These are phyloP conservation scores for Agonopterix arenella DNA, from an alignment of 2,888 invertebrate species.

Conservation along the genomic window DNA sequence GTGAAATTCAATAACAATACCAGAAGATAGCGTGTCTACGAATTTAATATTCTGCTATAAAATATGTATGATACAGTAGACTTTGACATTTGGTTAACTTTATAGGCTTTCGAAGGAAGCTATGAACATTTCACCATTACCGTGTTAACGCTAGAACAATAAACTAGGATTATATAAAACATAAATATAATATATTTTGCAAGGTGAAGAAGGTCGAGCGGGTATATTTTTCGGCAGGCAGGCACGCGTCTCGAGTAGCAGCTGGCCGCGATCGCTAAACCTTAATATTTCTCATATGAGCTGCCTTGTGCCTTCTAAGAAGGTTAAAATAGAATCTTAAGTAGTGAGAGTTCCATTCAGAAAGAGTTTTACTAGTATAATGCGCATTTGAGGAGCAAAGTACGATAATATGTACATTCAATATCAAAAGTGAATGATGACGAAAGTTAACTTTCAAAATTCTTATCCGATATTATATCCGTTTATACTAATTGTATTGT, in stretches of 20 bases:
- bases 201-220: constrained; percentile 38
- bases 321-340: constrained; percentile 26
- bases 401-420: no score
- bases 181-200: constrained; percentile 14
- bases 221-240: constrained; percentile 37
- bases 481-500: no score
- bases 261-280: constrained; percentile 61
- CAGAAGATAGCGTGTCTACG: neutral
- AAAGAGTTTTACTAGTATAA: constrained; percentile 3
- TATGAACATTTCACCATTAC: constrained; percentile 6
- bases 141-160: constrained; percentile 17
- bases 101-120: constrained; percentile 5
- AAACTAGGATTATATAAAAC: constrained; percentile 1
- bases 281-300: constrained; percentile 63
- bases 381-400: no score
- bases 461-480: no score
- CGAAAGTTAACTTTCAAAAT: no score
- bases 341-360: constrained; percentile 23
- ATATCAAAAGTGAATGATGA: no score
- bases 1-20: no score
- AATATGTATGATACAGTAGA: constrained; percentile 4
- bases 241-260: constrained; percentile 54
- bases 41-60: constrained; percentile 3
- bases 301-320: constrained; percentile 33
- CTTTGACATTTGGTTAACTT: constrained; percentile 2